Evolutionary conservation across 2,797 vertebrate genomes (phyloP), one percentile per base, ranked within the genome.

Genomic region (Takifugu ocellatus): DNA sequence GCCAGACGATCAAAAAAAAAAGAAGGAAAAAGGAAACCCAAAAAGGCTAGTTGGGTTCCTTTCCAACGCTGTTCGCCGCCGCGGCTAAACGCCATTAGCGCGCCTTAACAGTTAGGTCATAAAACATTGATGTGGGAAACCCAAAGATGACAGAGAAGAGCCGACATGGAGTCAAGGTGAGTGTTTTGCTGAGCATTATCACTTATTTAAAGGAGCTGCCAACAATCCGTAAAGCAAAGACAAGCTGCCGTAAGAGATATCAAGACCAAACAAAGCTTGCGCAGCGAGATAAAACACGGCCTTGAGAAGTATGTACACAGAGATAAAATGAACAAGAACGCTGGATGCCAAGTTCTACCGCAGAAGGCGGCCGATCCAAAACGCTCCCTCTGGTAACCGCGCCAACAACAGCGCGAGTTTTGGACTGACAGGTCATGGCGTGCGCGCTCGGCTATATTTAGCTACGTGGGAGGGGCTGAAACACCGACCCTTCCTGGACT

Each of bases 221-320:
- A 90, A 77, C 88, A 91, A 92, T 91, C 89, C 83, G 85, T 86
- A 89, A 88, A 91, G 83, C 87, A 91, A 91, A 92, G 89, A 90
- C 88, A 92, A 89, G 89, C 90, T 93, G 92, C 77, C 67, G 81
- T 87, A 87, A 86, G 86, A 92, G 91, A 92, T 92, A 92, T 90
- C 85, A 88, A 90, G 88, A 90, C 88, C 89, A 91, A 93, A 92
- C 91, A 92, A 90, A 91, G 86, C 86, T 86, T 79, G 84, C 83
- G 82, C 76, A 82, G 87, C 81, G 86, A 88, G 90, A 92, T 91
- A 91, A 92, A 90, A 91, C 81, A 86, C 74, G 77, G 83, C 85
- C 85, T 92, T 88, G 83, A 91, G 89, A 91, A 92, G 89, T 90
- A 91, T 91, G 89, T 90, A 88, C 87, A 89, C 75, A 87, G 87